A percentile compares a stretch with the other conserved stretches of the same genome.
Evolutionary conservation across 2,113 vertebrate species (phyloP).

Genomic region (Chroicocephalus ridibundus): DNA sequence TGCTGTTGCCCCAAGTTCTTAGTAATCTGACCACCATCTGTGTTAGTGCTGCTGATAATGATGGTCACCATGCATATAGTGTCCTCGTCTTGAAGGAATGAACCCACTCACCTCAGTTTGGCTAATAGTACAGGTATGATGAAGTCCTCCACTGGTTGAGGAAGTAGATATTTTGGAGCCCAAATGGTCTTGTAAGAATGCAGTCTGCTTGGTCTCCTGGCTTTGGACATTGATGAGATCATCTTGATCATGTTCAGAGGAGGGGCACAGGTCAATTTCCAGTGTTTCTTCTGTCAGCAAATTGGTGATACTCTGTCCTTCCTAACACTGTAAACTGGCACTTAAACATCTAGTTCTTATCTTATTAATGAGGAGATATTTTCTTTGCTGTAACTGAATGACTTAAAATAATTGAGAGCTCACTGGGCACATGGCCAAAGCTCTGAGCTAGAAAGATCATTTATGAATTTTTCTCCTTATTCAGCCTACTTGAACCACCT

Average conservation of each 20-base stretch:
- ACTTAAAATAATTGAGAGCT: conserved; percentile 42
- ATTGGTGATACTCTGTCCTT: background rate
- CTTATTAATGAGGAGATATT: conserved; percentile 21
- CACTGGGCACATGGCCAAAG: background rate
- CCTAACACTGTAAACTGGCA: background rate
- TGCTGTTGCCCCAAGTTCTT: background rate
- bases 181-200: background rate
- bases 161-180: background rate
- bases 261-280: background rate
- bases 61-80: background rate
- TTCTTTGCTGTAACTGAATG: conserved; percentile 2
- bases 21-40: background rate
- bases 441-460: conserved; percentile 22
- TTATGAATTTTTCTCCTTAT: conserved; percentile 25
- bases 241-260: background rate
- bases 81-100: background rate
- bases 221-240: background rate
- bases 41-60: background rate
- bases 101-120: background rate
- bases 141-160: background rate
- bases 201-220: background rate
- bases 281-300: background rate
- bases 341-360: background rate
- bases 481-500: background rate
- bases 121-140: background rate